phyloP scores from a whole-genome alignment of 1,140 invertebrate species.

The Aphelinus certus region DNA sequence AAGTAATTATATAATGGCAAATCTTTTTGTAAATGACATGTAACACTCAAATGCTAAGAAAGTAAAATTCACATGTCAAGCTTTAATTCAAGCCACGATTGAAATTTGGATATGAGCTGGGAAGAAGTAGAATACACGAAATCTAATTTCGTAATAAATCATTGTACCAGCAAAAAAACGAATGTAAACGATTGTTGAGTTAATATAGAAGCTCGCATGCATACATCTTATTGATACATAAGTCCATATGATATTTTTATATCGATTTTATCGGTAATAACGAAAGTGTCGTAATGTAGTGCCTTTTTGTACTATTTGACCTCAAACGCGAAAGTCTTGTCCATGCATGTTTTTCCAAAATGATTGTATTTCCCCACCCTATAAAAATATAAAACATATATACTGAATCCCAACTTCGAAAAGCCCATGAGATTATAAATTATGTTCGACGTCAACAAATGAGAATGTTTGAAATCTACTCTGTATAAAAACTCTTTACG shows the following conservation, averaged over 20 bases:
- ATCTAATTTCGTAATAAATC: conserved; percentile 24
- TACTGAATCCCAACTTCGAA: not conserved
- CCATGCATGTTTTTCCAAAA: not conserved
- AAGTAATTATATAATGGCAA: not conserved
- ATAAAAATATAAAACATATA: not conserved
- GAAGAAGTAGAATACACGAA: not conserved
- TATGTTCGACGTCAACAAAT: conserved; percentile 1
- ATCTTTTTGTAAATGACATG: not conserved
- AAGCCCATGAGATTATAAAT: conserved; percentile 12
- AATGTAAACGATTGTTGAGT: not conserved
- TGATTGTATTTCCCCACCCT: not conserved
- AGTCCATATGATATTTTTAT: conserved; percentile 7
- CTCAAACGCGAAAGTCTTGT: not conserved
- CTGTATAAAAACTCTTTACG: conserved; percentile 1
- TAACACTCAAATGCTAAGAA: no score
- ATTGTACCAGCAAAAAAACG: not conserved
- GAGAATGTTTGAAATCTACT: not conserved
- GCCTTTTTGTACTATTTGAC: conserved; percentile 19
- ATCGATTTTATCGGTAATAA: conserved; percentile 26
- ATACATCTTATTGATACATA: not conserved
- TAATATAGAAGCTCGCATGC: not conserved
- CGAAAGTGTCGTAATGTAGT: conserved; percentile 23
- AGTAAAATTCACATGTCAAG: no score
- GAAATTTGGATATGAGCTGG: not conserved
- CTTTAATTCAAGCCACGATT: no score